Evolutionary conservation across 2,888 invertebrate genomes (phyloP), one percentile per base, ranked within the genome.

Genomic region (Antheraea assamensis): DNA sequence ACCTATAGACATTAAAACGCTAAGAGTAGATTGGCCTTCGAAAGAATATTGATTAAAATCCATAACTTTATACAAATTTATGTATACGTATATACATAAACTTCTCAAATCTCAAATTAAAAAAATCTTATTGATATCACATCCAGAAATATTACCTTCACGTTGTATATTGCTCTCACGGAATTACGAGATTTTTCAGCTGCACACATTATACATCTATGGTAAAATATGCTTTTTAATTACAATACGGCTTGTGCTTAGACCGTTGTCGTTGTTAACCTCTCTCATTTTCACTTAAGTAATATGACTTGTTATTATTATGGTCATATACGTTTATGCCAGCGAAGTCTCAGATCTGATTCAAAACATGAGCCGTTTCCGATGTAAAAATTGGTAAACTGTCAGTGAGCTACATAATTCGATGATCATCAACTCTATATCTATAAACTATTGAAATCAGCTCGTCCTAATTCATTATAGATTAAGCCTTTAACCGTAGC

Each of bases 181-280:
- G 27, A 17, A 66, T 24, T 31, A 31, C 31, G 27, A 66, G 66
- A 7, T 31, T 66, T 66, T 68, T 68, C 68, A 35, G 10, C 21
- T n/a, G 68, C n/a, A 21, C 21, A 35, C 68, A 68, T 68, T 68
- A 35, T 35, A 24, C n/a, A n/a, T n/a, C n/a, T n/a, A 68, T 66
- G 66, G 31, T 66, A 66, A 66, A 66, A 31, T 8, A 68, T 68
- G 68, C 3, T 68, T n/a, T 35, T 35, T 68, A 68, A 64, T 64
- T 21, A 30, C 27, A 64, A 64, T 30, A 17, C 30, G 30, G 61
- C 61, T 27, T 64, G 27, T 30, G 27, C 30, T 64, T 64, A 64
- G 61, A 64, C 27, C 30, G 5, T 17, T 30, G 15, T 30, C 17
- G 17, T 61, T 27, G 17, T 15, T 27, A 61, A 61, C 15, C 27